Percentiles rank a stretch among this genome's conserved stretches.
These are phyloP conservation scores for Burhinus bistriatus DNA, from an alignment of 2,113 vertebrate species.

Conservation along the genomic window DNA sequence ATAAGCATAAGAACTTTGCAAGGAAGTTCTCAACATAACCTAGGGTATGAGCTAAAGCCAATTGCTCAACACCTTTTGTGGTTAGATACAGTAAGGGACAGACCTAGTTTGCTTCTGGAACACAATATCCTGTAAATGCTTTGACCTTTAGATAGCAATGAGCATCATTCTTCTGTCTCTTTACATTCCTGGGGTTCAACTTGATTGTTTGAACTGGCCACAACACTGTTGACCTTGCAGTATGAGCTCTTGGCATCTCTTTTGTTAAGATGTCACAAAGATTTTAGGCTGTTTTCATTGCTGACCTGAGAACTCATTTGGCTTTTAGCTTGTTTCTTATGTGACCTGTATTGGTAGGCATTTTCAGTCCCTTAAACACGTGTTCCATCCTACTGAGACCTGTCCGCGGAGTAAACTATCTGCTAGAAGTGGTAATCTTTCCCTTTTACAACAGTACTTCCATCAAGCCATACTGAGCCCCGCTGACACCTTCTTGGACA, in stretches of 20 bases:
- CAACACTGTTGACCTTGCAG: constrained; percentile 65
- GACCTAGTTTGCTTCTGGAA: neutral
- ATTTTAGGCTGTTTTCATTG: constrained; percentile 73
- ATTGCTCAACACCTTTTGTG: neutral
- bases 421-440: neutral
- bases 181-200: constrained; percentile 34
- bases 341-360: neutral
- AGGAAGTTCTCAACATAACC: neutral
- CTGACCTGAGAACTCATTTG: constrained; percentile 64
- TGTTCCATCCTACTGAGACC: neutral
- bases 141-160: neutral
- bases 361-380: neutral
- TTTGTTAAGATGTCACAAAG: constrained; percentile 77
- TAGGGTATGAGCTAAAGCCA: neutral
- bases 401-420: neutral
- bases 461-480: constrained; percentile 5
- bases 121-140: neutral
- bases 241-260: constrained; percentile 61
- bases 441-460: constrained; percentile 11
- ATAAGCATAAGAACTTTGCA: neutral
- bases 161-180: constrained; percentile 44
- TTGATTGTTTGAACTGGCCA: constrained; percentile 72
- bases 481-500: constrained; percentile 44
- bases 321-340: constrained; percentile 60
- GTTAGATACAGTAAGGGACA: neutral